Evolutionary conservation across 1,140 invertebrate species (phyloP), one percentile per base, ranked within the genome.

Genomic region (Drosophila navojoa): DNA sequence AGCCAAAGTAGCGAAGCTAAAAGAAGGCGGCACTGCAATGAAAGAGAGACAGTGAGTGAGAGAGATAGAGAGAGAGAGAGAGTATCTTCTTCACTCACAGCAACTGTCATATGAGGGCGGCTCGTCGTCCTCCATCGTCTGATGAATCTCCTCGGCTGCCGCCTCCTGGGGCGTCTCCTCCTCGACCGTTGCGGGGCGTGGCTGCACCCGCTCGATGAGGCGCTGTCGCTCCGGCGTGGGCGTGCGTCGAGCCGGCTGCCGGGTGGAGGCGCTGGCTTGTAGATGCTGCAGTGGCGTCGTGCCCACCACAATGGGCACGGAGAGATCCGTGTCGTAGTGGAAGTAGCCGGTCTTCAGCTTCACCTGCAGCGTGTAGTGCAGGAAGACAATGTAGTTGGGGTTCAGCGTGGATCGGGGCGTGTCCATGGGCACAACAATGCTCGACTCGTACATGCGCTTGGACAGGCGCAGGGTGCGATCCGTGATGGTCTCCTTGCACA

Each of bases 91-190:
- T 58, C 4, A 84, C 87, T 86, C 44, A 91, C 90, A 66, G 47
- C 90, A 91, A 79, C 90, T 91, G 40, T 91, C 90, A 32, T 91
- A 91, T 1, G 90, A 82, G 0, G 90, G 90, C 3, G 90, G 90
- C 47, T 90, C 86, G 60, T 91, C 90, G 58, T 91, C 90, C 10
- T 82, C 82, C 5, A 89, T 45, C 1, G 42, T 32, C 32, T 77
- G 84, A 58, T 71, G 84, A 5, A 50, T 38, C 7, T 87, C 76
- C 4, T 71, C 69, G 0, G 27, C 29, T 2, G 64, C 59, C 16
- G 74, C 25, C 10, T 63, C 73, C 7, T 70, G 74, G 0, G 27
- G 44, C 3, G 66, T 59, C 47, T 90, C 87, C 54, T 90, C 86
- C 5, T 62, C 54, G 15, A 81, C 57, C 6, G 74, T 69, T 6